Evolutionary conservation across 30 jellyfish, hydroid and myxozoan species (phyloP), one percentile per base, ranked within the genome.

Genomic region (Nemopilema nomurai): DNA sequence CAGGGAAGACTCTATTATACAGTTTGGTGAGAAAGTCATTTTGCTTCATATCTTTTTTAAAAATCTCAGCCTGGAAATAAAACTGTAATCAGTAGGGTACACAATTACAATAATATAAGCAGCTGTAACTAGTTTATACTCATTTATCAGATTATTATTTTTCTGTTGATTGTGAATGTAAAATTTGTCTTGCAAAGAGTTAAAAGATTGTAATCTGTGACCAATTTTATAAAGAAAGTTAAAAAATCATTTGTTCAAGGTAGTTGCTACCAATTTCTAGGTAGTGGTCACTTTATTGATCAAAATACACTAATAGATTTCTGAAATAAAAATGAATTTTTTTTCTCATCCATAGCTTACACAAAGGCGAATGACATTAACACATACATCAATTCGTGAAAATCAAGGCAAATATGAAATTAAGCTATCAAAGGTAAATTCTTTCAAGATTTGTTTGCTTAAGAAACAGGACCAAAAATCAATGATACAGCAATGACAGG

Each of bases 351-450:
- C 31, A 1, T 52, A 92, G 98, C 88, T 92, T 4, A 62, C 83
- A 18, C 71, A 76, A 51, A 82, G 74, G 53, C 76, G 93, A 52
- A 53, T 33, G 31, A 77, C 65, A 16, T 66, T 91, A 80, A 87
- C 98, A 1, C 96, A 87, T 27, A 92, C 98, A 7, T 92, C 98
- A 16, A 89, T 92, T 62, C 67, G 87, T 19, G 97, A 87, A 67
- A 92, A 92, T 62, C 80, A 87, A 41, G 96, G 96, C 27, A 62
- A 75, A 23, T 84, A 80, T 64, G 70, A 22, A 22, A 22, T 78
- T 8, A 67, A 68, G n/a, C 51, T 8, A 3, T 79, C 76, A 25
- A 86, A 86, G 89, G 89, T 86, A 64, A 23, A 74, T 29, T 16
- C 6, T 41, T 41, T 13, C 6, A 41, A 41, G 57, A n/a, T n/a